Base-by-base conservation (phyloP, 2,113 vertebrate genomes). In the Gnathonemus longibarbis region DNA sequence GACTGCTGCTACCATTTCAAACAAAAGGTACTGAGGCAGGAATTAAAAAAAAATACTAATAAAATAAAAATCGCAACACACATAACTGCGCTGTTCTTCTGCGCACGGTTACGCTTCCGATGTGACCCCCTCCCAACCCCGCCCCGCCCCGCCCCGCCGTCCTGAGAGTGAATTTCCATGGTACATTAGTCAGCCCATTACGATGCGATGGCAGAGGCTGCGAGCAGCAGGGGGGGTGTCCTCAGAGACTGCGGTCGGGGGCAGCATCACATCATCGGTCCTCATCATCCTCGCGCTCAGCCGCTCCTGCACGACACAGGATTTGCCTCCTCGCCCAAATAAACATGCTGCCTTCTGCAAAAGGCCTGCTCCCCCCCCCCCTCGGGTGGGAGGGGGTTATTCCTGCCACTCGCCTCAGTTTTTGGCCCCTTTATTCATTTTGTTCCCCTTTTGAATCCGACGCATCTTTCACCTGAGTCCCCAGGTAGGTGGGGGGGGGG, bases 111-210 rank as follows among this genome's bases (percentile, higher is more conserved):
- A 27, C 0, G 17, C 31, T 50, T 27, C 13, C 84, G 11, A 3
- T 52, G 84, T 49, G 6, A 27, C 15, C 77, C 35, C 77, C 84
- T 1, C 9, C 35, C 35, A 27, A 5, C 77, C 35, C 77, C 84
- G 1, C 9, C 35, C 35, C 1, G 1, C 35, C 35, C 35, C 35
- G 1, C 35, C 53, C 35, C 0, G 88, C 95, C 95, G 96, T 96
- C 96, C 95, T 95, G 96, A 95, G 96, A 98, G 96, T 96, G 96
- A 96, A 98, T 98, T 98, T 98, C 97, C 97, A 98, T 97, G 98
- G 97, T 98, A 99, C 97, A 98, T 99, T 99, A 98, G 98, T 98
- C 98, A 97, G 97, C 96, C 97, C 97, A 98, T 98, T 98, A 97
- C 96, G 97, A 98, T 97, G 96, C 96, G 97, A 98, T 96, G 96